Evolutionary conservation across 2,113 vertebrate genomes (phyloP).

Genomic region (Oncorhynchus nerka): DNA sequence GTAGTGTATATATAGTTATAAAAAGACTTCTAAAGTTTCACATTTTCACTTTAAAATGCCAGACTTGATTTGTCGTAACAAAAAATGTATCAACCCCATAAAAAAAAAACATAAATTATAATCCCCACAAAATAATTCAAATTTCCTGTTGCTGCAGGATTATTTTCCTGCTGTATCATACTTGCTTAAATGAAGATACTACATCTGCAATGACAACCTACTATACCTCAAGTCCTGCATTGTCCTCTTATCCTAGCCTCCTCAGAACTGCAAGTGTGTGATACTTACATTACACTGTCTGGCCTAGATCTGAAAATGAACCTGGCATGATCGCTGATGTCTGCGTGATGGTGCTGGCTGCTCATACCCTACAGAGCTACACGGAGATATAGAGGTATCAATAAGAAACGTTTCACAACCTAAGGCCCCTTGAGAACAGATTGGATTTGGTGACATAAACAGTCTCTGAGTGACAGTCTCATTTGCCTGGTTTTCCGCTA

Average conservation of each 20-base stretch:
- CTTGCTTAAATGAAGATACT: too few species aligned
- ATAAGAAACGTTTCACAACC: slow-evolving; percentile 39
- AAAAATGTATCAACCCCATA: too few species aligned
- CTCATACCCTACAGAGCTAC: slow-evolving; percentile 33
- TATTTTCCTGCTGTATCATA: too few species aligned
- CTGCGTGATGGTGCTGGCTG: slow-evolving; percentile 42
- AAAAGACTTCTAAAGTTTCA: too few species aligned
- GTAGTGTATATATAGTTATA: too few species aligned
- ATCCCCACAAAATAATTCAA: too few species aligned
- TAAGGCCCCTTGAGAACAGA: slow-evolving; percentile 46
- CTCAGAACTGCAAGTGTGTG: background rate
- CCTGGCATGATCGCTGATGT: slow-evolving; percentile 11
- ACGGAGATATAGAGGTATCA: slow-evolving; percentile 35
- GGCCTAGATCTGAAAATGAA: background rate
- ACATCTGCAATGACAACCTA: background rate
- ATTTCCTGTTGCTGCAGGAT: too few species aligned
- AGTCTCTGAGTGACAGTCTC: slow-evolving; percentile 72
- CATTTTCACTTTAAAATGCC: too few species aligned
- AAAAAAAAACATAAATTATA: too few species aligned
- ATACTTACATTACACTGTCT: background rate
- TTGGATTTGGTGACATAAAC: slow-evolving; percentile 61
- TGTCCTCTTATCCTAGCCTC: background rate
- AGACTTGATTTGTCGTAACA: too few species aligned
- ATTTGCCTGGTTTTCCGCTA: slow-evolving; percentile 71
- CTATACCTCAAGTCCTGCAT: background rate